Base-by-base conservation (phyloP, 2,888 invertebrate genomes). In the Proisotoma minuta region DNA sequence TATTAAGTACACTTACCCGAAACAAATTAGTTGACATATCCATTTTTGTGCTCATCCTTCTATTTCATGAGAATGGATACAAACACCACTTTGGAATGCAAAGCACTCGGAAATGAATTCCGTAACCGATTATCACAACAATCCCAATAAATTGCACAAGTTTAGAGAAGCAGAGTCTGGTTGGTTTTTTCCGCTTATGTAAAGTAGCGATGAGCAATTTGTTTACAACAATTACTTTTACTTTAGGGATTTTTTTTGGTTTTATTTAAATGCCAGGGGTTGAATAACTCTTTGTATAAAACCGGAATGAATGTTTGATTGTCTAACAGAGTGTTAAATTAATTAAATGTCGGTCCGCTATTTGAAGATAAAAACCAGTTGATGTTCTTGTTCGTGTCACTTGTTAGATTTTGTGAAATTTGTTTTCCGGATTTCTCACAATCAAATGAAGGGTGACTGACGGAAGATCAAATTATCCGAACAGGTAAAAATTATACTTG, bases 321-420 rank as follows among this genome's bases (percentile, higher is more conserved):
- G n/a, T n/a, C n/a, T n/a, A n/a, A n/a, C n/a, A n/a, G n/a, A n/a
- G 15, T 34, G 34, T 34, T 8, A 15, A 43, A 43, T 43, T 43
- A 43, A 43, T 43, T 43, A 20, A 43, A 43, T 43, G 43, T 43
- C 18, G 18, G 43, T 43, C 20, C 10, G 5, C 34, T 34, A 15
- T 8, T 34, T 34, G 34, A 10, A 34, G 34, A 34, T n/a, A n/a
- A 5, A 43, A 43, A 43, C 43, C 43, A 12, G 43, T 43, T 43
- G 20, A 43, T 43, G 43, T 5, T 43, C 18, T 15, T 43, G 43
- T 43, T 43, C 43, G 43, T 43, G 43, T 43, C 43, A n/a, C 43
- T 43, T 43, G 43, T 43, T 43, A 43, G 18, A n/a, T 43, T 43
- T 43, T 43, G 43, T 43, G 43, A 43, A 43, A 43, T 43, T 43